phyloP scores from a whole-genome alignment of 2,113 vertebrate species.

The Aldabrachelys gigantea region DNA sequence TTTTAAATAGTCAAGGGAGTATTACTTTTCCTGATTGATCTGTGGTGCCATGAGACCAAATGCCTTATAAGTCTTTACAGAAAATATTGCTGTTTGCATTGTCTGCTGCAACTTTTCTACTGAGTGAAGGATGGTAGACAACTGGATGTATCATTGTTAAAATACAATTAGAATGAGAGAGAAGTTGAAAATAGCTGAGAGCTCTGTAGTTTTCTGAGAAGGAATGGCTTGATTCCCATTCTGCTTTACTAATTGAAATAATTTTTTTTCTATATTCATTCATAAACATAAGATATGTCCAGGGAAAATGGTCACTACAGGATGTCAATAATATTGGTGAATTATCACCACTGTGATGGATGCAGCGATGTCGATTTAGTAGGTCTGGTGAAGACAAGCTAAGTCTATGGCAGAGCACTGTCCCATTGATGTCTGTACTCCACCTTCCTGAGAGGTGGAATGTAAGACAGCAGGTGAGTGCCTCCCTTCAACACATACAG shows the following conservation, averaged over 20 bases:
- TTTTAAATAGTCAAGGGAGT: not conserved
- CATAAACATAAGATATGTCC: not conserved
- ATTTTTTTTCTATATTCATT: accelerated
- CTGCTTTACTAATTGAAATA: not conserved
- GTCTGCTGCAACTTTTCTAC: not conserved
- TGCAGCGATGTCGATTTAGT: too few species aligned
- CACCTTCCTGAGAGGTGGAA: too few species aligned
- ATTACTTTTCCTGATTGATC: not conserved
- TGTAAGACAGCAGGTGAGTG: too few species aligned
- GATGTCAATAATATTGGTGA: accelerated
- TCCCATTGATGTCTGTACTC: too few species aligned
- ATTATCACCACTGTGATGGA: not conserved
- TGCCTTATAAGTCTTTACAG: not conserved
- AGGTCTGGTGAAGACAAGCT: too few species aligned
- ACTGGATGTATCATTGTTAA: not conserved
- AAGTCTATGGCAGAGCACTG: too few species aligned
- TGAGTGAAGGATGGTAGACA: not conserved
- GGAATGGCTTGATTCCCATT: not conserved
- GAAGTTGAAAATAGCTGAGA: not conserved
- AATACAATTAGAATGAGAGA: not conserved
- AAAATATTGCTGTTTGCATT: not conserved
- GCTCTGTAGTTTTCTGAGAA: not conserved
- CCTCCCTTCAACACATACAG: too few species aligned
- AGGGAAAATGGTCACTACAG: accelerated
- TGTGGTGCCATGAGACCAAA: not conserved